Evolutionary conservation across 2,888 invertebrate species (phyloP), one percentile per base, ranked within the genome.

Genomic region (Heliconius erato): DNA sequence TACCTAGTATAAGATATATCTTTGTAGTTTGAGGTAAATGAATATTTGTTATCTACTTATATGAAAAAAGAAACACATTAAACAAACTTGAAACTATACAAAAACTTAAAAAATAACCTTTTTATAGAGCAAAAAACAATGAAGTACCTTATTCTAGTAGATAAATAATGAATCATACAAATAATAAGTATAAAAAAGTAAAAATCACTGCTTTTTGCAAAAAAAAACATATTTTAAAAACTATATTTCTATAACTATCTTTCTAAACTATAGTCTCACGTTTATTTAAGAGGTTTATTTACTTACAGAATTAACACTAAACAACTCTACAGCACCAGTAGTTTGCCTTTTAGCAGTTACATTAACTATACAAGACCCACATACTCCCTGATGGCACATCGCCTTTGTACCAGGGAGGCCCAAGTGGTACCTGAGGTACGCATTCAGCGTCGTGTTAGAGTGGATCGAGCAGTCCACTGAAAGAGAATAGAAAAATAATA

Each of bases 341-440:
- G 93, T 89, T 35, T 85, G 89, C 1, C 94, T 87, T 79, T 80
- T 87, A 9, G 94, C 93, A n/a, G 91, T 90, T 40, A 95, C 95
- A 68, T 90, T 90, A 12, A 95, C 94, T 65, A 95, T 90, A 86
- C 95, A 95, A 14, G 92, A 89, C 5, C 95, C 95, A 79, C 95
- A 95, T 19, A 94, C 94, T 0, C 95, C 95, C 84, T 94, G 93
- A 65, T 90, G 92, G 83, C 95, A 95, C 94, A 94, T 94, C 0
- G 95, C 95, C 89, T 98, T 98, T 0, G 98, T 98, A 19, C 97
- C 98, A 0, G 96, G 96, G 40, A 97, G 91, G 19, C 94, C 93
- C 14, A 96, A 94, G 85, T 94, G 90, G 65, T 97, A 96, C 23
- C 97, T 95, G 11, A 98, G 92, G 88, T 97, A 98, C 0, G 96